Evolutionary conservation across 2,888 invertebrate genomes (phyloP), one percentile per base, ranked within the genome.

Genomic region (Xylophagus ater): DNA sequence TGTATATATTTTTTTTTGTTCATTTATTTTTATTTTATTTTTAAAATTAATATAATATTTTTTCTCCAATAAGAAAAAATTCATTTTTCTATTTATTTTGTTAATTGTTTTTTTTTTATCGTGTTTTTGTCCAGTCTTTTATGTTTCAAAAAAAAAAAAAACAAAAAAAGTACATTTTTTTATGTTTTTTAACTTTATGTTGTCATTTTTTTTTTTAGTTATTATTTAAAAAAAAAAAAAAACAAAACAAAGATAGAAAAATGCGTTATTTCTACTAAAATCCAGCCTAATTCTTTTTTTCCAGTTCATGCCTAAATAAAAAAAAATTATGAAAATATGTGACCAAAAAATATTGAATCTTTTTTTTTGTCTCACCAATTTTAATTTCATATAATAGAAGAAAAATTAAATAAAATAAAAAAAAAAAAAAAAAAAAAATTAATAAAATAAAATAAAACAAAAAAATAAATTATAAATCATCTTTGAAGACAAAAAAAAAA

Each of bases 241-340:
- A 28, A 15, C 21, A 30, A 17, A 17, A 24, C 17, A 31, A 12
- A 31, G 28, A 37, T 23, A 37, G 31, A 30, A 37, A 31, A 31
- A 37, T 31, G 13, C 31, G 37, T 31, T 37, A 31, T 37, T 31
- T 30, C n/a, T n/a, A n/a, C n/a, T n/a, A n/a, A n/a, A n/a, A n/a
- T n/a, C n/a, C n/a, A n/a, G n/a, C 5, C 34, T 34, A 26, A 13
- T 26, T 26, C 13, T 14, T 8, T 52, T 29, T 51, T 55, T 47
- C 49, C 51, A 52, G 47, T 49, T 44, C 51, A 49, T 42, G 50
- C 51, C 42, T 51, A 54, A 51, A 34, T 28, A n/a, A n/a, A n/a
- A n/a, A n/a, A n/a, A n/a, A n/a, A n/a, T n/a, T n/a, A n/a, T n/a
- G n/a, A n/a, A n/a, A n/a, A n/a, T n/a, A n/a, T n/a, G n/a, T n/a